A percentile compares a stretch with the other conserved stretches of the same genome.
Conservation (phyloP, 2,888 invertebrate species). For the Zhuqinia jingwanae region DNA sequence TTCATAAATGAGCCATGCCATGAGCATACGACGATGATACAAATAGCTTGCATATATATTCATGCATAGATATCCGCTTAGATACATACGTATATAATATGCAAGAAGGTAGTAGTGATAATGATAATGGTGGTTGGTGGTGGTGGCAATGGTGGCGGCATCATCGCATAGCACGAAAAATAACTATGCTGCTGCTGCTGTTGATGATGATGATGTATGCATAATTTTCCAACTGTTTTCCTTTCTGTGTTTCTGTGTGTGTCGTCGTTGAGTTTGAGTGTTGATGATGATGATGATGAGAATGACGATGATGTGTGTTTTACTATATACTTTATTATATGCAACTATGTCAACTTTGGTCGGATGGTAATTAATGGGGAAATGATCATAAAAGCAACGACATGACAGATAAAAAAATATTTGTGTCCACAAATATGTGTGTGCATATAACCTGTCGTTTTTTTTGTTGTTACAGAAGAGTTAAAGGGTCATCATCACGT, state of each 20-base stretch:
- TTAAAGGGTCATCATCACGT: slow-evolving; percentile 58
- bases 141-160: slow-evolving; percentile 14
- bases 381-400: slow-evolving; percentile 56
- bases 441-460: slow-evolving; percentile 19
- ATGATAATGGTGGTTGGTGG: neutral
- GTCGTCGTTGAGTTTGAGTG: neutral
- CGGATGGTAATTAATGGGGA: slow-evolving; percentile 59
- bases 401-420: slow-evolving; percentile 57
- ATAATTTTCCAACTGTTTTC: slow-evolving; percentile 60
- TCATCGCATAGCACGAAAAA: too few relatives aligned
- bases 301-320: slow-evolving; percentile 1
- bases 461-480: slow-evolving; percentile 40
- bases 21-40: slow-evolving; percentile 3
- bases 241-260: slow-evolving; percentile 7
- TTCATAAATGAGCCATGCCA: slow-evolving; percentile 43
- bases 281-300: neutral
- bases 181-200: too few relatives aligned
- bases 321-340: slow-evolving; percentile 13
- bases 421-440: slow-evolving; percentile 27
- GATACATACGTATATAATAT: slow-evolving; percentile 9
- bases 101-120: neutral
- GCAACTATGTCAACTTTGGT: slow-evolving; percentile 63
- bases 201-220: slow-evolving; percentile 38
- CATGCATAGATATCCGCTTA: neutral
- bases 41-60: neutral